phyloP scores from a whole-genome alignment of 2,113 vertebrate species.

The Tringa solitaria region DNA sequence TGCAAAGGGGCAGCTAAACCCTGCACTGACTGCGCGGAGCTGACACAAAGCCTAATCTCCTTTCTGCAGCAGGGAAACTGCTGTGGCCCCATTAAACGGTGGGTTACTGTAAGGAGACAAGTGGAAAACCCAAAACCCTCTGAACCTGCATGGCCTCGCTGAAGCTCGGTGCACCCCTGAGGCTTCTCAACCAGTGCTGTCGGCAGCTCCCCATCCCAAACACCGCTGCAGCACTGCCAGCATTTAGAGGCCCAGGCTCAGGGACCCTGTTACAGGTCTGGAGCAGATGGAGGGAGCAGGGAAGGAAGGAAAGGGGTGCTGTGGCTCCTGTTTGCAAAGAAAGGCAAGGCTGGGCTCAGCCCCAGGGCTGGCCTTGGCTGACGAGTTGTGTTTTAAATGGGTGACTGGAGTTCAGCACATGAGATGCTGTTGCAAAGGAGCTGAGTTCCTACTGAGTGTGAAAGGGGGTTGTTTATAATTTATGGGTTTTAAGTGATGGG shows the following conservation, averaged over 20 bases:
- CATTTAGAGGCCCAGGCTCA: not conserved
- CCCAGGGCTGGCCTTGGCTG: not conserved
- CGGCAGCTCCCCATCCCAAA: not conserved
- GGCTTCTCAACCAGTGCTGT: not conserved
- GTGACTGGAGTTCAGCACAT: constrained; percentile 47
- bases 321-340: not conserved
- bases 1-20: not conserved
- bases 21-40: not conserved
- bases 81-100: not conserved
- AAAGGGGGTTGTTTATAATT: constrained; percentile 89
- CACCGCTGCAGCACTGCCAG: rapidly evolving
- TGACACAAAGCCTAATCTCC: not conserved
- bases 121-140: not conserved
- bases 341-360: constrained; percentile 25
- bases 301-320: not conserved
- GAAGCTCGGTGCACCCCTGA: rapidly evolving
- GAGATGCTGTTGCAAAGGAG: constrained; percentile 84
- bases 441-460: constrained; percentile 82
- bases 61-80: not conserved
- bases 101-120: not conserved
- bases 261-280: not conserved
- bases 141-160: not conserved
- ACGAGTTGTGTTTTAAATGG: constrained; percentile 38
- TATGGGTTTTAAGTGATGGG: constrained; percentile 89
- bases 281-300: not conserved